A percentile compares a stretch with the other conserved stretches of the same genome.
Conservation (phyloP, 2,888 invertebrate species). For the Formica aserva region DNA sequence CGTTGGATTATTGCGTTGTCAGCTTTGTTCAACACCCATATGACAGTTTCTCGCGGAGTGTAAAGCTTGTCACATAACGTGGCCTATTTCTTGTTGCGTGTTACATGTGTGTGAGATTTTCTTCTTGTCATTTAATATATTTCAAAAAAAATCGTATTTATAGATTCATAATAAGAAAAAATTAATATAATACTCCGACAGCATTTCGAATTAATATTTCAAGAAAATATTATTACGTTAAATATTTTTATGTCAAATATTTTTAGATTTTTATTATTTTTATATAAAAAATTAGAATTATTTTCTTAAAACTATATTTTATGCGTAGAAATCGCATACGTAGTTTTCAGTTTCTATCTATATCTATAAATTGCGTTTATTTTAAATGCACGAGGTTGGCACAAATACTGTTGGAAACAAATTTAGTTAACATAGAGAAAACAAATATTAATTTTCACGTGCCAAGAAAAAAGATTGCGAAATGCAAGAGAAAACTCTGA, state of each 20-base stretch:
- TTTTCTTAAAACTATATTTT: neutral
- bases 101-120: conserved; percentile 14
- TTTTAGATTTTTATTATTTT: too few species aligned
- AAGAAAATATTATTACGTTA: neutral
- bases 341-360: neutral
- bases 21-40: conserved; percentile 36
- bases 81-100: conserved; percentile 45
- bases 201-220: neutral
- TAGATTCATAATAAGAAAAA: neutral
- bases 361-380: conserved; percentile 7
- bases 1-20: conserved; percentile 57
- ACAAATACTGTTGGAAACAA: conserved; percentile 14
- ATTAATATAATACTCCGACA: neutral
- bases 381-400: conserved; percentile 13
- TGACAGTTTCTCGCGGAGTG: conserved; percentile 39
- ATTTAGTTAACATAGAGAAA: conserved; percentile 14
- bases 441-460: conserved; percentile 5
- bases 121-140: conserved; percentile 14
- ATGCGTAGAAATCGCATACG: neutral
- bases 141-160: neutral
- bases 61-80: conserved; percentile 38
- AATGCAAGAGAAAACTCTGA: neutral
- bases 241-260: too few species aligned
- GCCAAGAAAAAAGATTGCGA: conserved; percentile 9
- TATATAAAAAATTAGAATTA: neutral